Conservation (phyloP, 2,113 vertebrate genomes). For the Mungos mungo region DNA sequence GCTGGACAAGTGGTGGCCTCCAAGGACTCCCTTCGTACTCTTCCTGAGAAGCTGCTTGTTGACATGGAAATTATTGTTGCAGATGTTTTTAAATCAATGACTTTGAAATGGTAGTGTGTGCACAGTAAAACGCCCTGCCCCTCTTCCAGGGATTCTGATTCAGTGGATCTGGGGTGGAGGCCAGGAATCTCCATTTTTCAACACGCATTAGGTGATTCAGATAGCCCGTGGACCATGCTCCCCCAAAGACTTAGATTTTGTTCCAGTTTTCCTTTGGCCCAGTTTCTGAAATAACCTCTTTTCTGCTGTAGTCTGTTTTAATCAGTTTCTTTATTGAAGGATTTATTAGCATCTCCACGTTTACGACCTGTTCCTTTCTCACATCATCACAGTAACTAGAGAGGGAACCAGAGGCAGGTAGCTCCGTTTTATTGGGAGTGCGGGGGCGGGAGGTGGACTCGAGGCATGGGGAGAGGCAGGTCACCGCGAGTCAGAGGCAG, state of each 20-base stretch:
- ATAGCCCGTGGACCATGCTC: not conserved
- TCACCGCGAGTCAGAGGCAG: constrained; percentile 54
- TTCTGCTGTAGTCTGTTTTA: constrained; percentile 16
- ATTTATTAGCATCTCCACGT: constrained; percentile 73
- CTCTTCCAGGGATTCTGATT: not conserved
- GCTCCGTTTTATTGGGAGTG: constrained; percentile 39
- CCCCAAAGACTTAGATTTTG: not conserved
- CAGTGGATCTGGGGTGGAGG: not conserved
- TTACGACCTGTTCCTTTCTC: constrained; percentile 57
- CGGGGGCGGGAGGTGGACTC: not conserved
- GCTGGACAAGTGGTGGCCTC: not conserved
- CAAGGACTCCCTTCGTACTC: not conserved
- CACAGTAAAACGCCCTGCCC: not conserved
- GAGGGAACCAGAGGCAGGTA: constrained; percentile 35
- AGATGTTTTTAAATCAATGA: constrained; percentile 1
- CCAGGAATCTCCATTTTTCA: not conserved
- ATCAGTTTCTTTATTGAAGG: constrained; percentile 53
- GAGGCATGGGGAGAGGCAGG: not conserved
- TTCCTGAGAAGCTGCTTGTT: constrained; percentile 5
- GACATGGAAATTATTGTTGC: constrained; percentile 22
- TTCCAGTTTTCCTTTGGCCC: constrained; percentile 12
- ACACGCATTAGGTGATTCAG: not conserved
- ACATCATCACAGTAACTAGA: constrained; percentile 15
- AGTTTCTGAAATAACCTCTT: constrained; percentile 53
- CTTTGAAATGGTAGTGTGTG: not conserved